Evolutionary conservation across 1,140 invertebrate species (phyloP).

Genomic region (Phenacoccus solenopsis): DNA sequence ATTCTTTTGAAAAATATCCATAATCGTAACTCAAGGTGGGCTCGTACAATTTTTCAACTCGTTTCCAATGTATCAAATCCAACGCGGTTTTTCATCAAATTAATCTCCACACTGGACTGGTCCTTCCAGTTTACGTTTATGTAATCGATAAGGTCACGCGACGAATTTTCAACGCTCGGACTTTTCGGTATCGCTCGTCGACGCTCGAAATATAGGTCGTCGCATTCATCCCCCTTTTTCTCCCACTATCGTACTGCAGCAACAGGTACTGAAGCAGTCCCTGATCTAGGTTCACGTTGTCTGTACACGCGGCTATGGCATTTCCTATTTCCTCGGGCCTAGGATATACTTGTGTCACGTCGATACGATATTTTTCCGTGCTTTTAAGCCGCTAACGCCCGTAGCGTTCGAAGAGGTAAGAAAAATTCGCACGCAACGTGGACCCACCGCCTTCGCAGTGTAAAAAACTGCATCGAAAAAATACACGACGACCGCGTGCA

Average conservation of each 20-base stretch:
- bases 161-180: too few species aligned
- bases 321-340: background rate
- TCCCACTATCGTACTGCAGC: background rate
- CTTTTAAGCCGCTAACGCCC: background rate
- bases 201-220: background rate
- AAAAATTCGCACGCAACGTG: background rate
- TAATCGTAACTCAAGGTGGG: too few species aligned
- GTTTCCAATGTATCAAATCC: too few species aligned
- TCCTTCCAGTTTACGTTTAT: too few species aligned
- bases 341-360: background rate
- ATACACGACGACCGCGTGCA: background rate
- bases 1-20: too few species aligned
- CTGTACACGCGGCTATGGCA: background rate
- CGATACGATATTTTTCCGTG: background rate
- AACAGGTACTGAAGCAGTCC: background rate
- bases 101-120: too few species aligned
- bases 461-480: background rate
- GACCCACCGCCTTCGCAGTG: background rate
- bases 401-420: background rate
- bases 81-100: too few species aligned
- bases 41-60: too few species aligned
- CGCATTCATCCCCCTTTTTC: background rate
- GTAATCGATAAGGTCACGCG: too few species aligned
- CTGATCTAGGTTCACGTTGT: background rate
- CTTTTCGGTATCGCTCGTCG: too few species aligned